Evolutionary conservation across 2,888 invertebrate genomes (phyloP).

Genomic region (Julus scandinavius): DNA sequence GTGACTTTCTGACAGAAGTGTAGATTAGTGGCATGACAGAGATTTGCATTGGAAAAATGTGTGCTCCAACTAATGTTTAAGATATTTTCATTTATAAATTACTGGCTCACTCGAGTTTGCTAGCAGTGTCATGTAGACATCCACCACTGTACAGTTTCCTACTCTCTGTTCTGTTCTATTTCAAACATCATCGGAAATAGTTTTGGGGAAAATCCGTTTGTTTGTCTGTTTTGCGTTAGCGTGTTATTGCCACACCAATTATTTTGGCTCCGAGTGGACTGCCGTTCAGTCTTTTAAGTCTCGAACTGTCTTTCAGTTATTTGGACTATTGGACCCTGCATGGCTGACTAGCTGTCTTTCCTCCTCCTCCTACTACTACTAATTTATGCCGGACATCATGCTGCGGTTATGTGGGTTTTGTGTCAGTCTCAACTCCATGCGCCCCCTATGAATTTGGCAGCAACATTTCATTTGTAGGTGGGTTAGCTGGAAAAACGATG

Average conservation of each 20-base stretch:
- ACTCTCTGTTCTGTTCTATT: neutral
- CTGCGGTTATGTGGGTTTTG: slow-evolving; percentile 3
- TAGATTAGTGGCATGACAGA: too few species aligned
- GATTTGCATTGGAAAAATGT: too few species aligned
- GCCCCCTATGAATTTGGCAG: slow-evolving; percentile 31
- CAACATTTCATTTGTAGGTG: neutral
- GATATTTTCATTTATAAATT: too few species aligned
- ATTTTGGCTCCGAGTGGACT: slow-evolving; percentile 20
- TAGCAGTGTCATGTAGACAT: too few species aligned
- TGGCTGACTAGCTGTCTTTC: neutral
- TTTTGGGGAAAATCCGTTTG: neutral
- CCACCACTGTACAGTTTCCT: too few species aligned
- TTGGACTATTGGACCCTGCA: neutral
- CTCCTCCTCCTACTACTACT: neutral
- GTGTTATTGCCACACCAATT: slow-evolving; percentile 37
- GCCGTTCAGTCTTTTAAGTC: neutral
- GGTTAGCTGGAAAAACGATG: slow-evolving; percentile 9
- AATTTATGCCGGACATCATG: slow-evolving; percentile 47
- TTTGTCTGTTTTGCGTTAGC: neutral
- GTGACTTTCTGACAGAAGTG: too few species aligned
- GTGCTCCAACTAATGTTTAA: too few species aligned
- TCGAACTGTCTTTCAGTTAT: slow-evolving; percentile 2
- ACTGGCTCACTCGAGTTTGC: too few species aligned
- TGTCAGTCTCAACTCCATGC: neutral
- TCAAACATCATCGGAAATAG: neutral